Percentiles rank a stretch among this genome's conserved stretches.
Evolutionary conservation across 2,797 vertebrate species (phyloP).

Genomic region (Masticophis lateralis): DNA sequence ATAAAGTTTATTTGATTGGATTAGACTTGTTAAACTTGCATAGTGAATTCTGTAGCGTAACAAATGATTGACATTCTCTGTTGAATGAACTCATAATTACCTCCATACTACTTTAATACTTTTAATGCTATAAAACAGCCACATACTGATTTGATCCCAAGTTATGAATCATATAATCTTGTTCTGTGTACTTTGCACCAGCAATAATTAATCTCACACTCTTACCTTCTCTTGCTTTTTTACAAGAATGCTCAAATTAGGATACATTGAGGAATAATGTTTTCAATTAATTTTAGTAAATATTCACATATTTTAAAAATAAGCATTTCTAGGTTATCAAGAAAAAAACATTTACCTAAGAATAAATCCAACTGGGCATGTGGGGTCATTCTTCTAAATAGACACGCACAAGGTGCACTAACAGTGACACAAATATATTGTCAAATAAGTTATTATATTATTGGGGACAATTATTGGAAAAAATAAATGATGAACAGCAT

Average conservation of each 20-base stretch:
- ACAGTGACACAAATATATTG: background rate
- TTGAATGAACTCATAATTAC: background rate
- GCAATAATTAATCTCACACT: background rate
- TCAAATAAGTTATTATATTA: background rate
- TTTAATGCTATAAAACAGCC: background rate
- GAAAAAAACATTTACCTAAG: background rate
- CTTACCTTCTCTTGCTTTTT: background rate
- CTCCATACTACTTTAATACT: background rate
- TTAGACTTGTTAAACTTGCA: background rate
- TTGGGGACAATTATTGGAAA: background rate
- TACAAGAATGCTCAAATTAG: background rate
- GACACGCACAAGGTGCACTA: background rate
- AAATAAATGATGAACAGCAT: background rate
- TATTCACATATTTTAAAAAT: background rate
- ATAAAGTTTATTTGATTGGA: background rate
- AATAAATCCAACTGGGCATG: background rate
- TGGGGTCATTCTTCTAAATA: background rate
- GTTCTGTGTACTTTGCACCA: background rate
- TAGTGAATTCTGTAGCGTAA: background rate
- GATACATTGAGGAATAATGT: conserved; percentile 36
- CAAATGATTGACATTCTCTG: background rate
- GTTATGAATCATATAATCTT: conserved; percentile 10
- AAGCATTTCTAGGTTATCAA: background rate
- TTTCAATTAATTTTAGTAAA: conserved; percentile 45
- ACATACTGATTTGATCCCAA: background rate